Percentiles rank a stretch among this genome's conserved stretches.
These are phyloP conservation scores for Druceiella hillmani DNA, from an alignment of 2,888 invertebrate species.

Conservation along the genomic window DNA sequence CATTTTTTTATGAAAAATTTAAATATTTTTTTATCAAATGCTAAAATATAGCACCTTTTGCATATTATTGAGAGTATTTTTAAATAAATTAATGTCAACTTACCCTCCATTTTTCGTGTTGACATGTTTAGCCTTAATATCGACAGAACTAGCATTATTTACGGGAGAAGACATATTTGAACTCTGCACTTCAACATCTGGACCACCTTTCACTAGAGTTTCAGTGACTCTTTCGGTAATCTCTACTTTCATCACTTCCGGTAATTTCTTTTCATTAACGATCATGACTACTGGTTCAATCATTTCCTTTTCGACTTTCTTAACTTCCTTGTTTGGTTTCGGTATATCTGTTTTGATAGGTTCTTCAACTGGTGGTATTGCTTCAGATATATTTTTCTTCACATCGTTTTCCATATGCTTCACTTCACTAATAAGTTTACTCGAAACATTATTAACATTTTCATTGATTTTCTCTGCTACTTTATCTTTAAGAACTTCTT, in stretches of 20 bases:
- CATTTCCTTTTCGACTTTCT: conserved; percentile 24
- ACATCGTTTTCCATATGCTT: no score
- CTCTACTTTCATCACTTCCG: conserved; percentile 32
- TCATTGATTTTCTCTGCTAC: no score
- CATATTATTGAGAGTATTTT: no score
- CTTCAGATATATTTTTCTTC: no score
- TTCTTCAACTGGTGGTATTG: conserved; percentile 44
- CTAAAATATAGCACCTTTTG: no score
- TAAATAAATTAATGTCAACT: no score
- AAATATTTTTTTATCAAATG: no score
- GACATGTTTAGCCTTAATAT: conserved; percentile 30
- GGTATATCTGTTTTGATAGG: conserved; percentile 32
- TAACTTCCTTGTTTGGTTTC: conserved; percentile 25
- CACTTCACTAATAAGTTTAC: no score
- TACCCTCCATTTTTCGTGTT: conserved; percentile 44
- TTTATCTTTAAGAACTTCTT: no score
- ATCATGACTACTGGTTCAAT: conserved; percentile 43
- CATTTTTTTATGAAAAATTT: no score
- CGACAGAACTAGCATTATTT: no score
- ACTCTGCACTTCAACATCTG: conserved; percentile 56
- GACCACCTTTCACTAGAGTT: conserved; percentile 51
- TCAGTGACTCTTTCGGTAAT: conserved; percentile 36
- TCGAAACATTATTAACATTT: no score
- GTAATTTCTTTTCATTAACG: conserved; percentile 39
- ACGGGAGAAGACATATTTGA: conserved; percentile 48